Evolutionary conservation across 2,888 invertebrate species (phyloP).

Genomic region (Ecdyonurus torrentis): DNA sequence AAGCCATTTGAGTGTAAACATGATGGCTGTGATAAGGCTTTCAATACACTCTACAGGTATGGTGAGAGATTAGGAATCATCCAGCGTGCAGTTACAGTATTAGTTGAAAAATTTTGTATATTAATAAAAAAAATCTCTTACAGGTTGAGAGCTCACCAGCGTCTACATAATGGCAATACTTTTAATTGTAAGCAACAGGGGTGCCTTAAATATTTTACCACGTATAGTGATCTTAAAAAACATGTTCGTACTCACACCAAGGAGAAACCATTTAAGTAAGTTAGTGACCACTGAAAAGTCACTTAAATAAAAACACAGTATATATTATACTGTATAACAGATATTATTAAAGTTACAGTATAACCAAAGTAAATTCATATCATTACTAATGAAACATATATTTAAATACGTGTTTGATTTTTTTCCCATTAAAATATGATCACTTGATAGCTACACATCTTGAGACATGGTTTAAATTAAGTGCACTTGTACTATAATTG

Average conservation of each 20-base stretch:
- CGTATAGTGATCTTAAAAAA: constrained; percentile 85
- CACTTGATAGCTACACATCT: too few species aligned
- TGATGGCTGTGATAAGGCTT: constrained; percentile 74
- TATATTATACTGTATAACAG: too few species aligned
- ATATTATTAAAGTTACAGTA: too few species aligned
- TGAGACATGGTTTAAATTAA: too few species aligned
- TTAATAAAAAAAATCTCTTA: constrained; percentile 14
- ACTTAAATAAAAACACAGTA: too few species aligned
- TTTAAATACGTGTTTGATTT: too few species aligned
- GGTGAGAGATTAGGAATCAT: too few species aligned
- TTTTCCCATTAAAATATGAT: too few species aligned
- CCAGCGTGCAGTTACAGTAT: too few species aligned
- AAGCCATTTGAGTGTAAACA: constrained; percentile 82
- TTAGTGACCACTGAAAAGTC: constrained; percentile 16
- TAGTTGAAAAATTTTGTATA: constrained; percentile 4
- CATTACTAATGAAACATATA: too few species aligned
- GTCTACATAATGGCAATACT: constrained; percentile 85
- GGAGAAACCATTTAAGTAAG: constrained; percentile 73
- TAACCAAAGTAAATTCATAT: too few species aligned
- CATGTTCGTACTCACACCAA: constrained; percentile 85
- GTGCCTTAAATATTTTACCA: constrained; percentile 84
- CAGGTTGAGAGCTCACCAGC: constrained; percentile 72
- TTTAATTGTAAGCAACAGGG: constrained; percentile 75
- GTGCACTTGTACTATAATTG: too few species aligned
- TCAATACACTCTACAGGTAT: constrained; percentile 82